Evolutionary conservation across 2,888 invertebrate genomes (phyloP).

Genomic region (Morpho helenor): DNA sequence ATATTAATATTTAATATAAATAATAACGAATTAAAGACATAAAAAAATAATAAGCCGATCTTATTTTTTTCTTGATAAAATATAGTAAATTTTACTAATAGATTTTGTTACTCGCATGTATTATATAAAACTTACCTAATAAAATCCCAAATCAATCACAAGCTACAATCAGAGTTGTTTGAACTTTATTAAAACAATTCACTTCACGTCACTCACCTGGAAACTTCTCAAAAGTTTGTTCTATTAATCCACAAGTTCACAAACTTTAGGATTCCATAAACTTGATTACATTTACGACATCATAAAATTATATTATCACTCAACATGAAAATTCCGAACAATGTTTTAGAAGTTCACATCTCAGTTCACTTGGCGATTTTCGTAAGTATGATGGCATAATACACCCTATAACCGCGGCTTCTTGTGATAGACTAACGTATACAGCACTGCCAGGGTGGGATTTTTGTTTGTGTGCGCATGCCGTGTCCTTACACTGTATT

Average conservation of each 20-base stretch:
- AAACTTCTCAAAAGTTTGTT: slow-evolving; percentile 23
- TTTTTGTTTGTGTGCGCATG: slow-evolving; percentile 47
- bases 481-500: slow-evolving; percentile 36
- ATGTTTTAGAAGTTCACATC: slow-evolving; percentile 27
- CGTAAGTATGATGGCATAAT: slow-evolving; percentile 9
- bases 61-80: too few species aligned
- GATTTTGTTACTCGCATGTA: too few species aligned
- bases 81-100: too few species aligned
- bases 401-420: slow-evolving; percentile 22
- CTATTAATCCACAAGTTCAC: slow-evolving; percentile 24
- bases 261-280: slow-evolving; percentile 9
- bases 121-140: slow-evolving; percentile 21
- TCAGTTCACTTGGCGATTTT: slow-evolving; percentile 22
- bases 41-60: too few species aligned
- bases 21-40: too few species aligned
- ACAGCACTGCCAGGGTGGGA: slow-evolving; percentile 54
- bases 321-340: slow-evolving; percentile 19
- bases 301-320: slow-evolving; percentile 13
- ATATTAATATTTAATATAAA: neutral
- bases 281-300: slow-evolving; percentile 10
- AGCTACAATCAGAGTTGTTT: slow-evolving; percentile 4
- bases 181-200: slow-evolving; percentile 18
- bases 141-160: slow-evolving; percentile 17
- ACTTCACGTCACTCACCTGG: slow-evolving; percentile 25
- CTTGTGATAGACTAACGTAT: slow-evolving; percentile 47